A percentile compares a stretch with the other conserved stretches of the same genome.
Conservation (phyloP, 2,113 vertebrate genomes). For the Oreocharis arfaki region DNA sequence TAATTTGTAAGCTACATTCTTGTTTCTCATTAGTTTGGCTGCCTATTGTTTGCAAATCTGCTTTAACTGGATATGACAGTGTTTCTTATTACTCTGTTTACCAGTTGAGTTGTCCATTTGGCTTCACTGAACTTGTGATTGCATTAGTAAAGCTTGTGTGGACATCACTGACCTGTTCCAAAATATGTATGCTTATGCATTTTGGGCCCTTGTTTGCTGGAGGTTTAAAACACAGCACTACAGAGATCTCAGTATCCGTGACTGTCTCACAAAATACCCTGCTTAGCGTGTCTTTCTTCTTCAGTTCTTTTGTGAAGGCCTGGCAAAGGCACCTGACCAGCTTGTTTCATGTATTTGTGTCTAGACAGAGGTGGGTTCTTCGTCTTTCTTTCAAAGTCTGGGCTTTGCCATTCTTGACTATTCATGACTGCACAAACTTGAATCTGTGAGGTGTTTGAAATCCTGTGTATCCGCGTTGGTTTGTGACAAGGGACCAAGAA, state of each 20-base stretch:
- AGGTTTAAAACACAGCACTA: background rate
- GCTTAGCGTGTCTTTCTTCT: background rate
- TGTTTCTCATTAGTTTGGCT: slow-evolving; percentile 40
- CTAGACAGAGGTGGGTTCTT: background rate
- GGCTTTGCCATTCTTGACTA: background rate
- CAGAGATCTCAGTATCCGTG: background rate
- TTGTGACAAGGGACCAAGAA: background rate
- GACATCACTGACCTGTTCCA: background rate
- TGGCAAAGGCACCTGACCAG: background rate
- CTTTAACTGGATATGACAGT: slow-evolving; percentile 33
- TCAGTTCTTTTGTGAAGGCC: background rate
- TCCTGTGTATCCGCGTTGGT: background rate
- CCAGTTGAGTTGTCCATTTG: slow-evolving; percentile 23
- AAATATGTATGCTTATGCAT: background rate
- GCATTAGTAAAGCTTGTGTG: slow-evolving; percentile 10
- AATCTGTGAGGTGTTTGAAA: background rate
- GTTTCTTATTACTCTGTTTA: slow-evolving; percentile 54
- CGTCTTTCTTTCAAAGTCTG: background rate
- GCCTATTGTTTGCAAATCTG: slow-evolving; percentile 39
- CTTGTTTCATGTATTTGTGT: background rate
- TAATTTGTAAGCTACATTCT: background rate
- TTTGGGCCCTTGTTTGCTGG: background rate
- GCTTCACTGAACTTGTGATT: slow-evolving; percentile 26
- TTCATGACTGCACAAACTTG: background rate
- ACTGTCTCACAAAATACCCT: background rate